A percentile compares a stretch with the other conserved stretches of the same genome.
phyloP scores from a whole-genome alignment of 2,113 vertebrate genomes.

The Salminus brasiliensis region DNA sequence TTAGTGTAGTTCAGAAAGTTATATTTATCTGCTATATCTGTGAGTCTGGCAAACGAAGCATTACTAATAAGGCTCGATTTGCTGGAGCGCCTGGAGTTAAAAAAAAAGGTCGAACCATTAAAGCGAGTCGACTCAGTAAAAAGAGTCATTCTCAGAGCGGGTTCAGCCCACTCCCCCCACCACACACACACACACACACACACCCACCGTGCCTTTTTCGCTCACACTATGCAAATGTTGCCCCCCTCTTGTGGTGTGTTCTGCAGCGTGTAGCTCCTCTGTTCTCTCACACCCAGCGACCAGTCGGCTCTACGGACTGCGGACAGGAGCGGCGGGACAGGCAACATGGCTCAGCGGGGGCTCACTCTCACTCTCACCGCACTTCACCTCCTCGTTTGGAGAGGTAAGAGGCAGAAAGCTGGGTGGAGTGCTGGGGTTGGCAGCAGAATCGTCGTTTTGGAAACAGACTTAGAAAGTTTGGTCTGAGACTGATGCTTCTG shows the following conservation, averaged over 20 bases:
- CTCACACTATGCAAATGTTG: not conserved
- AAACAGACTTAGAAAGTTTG: not conserved
- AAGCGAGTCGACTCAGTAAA: not conserved
- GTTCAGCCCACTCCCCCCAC: not conserved
- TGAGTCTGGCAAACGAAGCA: not conserved
- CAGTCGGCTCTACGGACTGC: not conserved
- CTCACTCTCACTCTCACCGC: slow-evolving; percentile 54
- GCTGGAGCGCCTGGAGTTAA: not conserved
- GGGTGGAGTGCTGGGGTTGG: not conserved
- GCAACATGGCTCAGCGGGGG: slow-evolving; percentile 61
- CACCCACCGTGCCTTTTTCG: not conserved
- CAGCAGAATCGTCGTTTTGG: too few species aligned
- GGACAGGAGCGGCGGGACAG: not conserved
- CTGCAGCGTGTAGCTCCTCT: slow-evolving; percentile 16
- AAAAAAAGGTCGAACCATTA: not conserved
- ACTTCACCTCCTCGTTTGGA: slow-evolving; percentile 62
- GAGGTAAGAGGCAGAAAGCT: slow-evolving; percentile 64
- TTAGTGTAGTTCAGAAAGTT: too few species aligned
- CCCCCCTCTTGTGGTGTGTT: slow-evolving; percentile 28
- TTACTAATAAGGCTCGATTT: not conserved
- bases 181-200: not conserved
- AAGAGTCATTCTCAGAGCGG: not conserved
- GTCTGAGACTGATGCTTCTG: not conserved
- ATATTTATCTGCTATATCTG: too few species aligned
- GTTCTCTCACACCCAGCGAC: slow-evolving; percentile 15